A percentile compares a stretch with the other conserved stretches of the same genome.
These are phyloP conservation scores for Hybos culiciformis DNA, from an alignment of 2,888 invertebrate species.

Conservation along the genomic window DNA sequence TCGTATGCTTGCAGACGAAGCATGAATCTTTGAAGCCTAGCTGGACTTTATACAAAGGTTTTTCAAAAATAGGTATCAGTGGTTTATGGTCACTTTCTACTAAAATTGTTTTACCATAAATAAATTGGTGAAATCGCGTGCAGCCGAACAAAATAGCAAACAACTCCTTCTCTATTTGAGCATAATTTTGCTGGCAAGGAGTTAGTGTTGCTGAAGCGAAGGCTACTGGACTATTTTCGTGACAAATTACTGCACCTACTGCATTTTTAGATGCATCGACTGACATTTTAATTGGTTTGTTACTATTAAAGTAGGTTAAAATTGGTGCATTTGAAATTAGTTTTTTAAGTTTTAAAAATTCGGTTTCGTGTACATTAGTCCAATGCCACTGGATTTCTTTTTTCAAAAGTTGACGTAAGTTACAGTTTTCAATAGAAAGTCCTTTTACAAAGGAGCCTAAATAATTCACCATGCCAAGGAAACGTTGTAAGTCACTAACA, in stretches of 20 bases:
- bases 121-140: slow-evolving; percentile 21
- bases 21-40: slow-evolving; percentile 21
- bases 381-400: slow-evolving; percentile 13
- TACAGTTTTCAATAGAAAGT: slow-evolving; percentile 6
- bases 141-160: slow-evolving; percentile 23
- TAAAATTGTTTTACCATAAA: slow-evolving; percentile 17
- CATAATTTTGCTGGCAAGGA: slow-evolving; percentile 7
- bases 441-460: slow-evolving; percentile 11
- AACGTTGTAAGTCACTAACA: slow-evolving; percentile 11
- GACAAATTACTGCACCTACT: slow-evolving; percentile 11
- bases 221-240: slow-evolving; percentile 8
- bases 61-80: slow-evolving; percentile 18
- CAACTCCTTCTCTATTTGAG: slow-evolving; percentile 21
- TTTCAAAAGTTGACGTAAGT: slow-evolving; percentile 1
- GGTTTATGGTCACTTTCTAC: slow-evolving; percentile 21
- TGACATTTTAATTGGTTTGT: slow-evolving; percentile 12
- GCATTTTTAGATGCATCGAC: slow-evolving; percentile 13
- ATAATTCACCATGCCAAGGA: slow-evolving; percentile 15
- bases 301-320: slow-evolving; percentile 14
- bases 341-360: slow-evolving; percentile 10
- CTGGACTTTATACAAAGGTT: slow-evolving; percentile 14
- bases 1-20: slow-evolving; percentile 19
- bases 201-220: slow-evolving; percentile 11
- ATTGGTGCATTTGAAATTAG: slow-evolving; percentile 8
- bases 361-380: slow-evolving; percentile 8